These are phyloP conservation scores for Oostethus manadensis DNA, from an alignment of 2,113 vertebrate species.

Conservation along the genomic window DNA sequence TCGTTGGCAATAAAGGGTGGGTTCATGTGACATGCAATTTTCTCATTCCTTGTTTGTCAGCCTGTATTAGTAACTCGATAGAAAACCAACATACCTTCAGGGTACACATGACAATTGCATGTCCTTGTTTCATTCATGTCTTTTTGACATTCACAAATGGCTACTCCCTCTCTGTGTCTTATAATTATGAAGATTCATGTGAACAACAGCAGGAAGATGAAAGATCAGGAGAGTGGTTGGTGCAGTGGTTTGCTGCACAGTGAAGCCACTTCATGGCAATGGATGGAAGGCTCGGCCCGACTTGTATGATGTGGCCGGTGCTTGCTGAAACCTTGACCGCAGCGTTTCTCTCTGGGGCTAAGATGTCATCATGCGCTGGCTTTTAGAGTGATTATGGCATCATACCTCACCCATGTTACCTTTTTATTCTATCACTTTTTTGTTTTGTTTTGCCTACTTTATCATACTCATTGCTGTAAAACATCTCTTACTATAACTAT, in stretches of 20 bases:
- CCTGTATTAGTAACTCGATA: constrained; percentile 20
- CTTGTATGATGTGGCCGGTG: constrained; percentile 72
- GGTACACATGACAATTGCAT: neutral
- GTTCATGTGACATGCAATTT: constrained; percentile 51
- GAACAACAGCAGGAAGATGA: constrained; percentile 62
- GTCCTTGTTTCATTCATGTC: constrained; percentile 28
- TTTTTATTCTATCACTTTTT: constrained; percentile 51
- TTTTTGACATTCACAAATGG: constrained; percentile 55
- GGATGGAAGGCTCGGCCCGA: constrained; percentile 54
- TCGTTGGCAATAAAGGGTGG: constrained; percentile 52
- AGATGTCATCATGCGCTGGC: constrained; percentile 70
- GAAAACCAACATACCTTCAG: constrained; percentile 4
- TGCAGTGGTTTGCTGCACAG: constrained; percentile 67
- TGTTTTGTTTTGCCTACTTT: constrained; percentile 57
- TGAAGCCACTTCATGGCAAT: constrained; percentile 61
- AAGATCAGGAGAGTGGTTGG: constrained; percentile 60
- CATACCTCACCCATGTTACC: constrained; percentile 71
- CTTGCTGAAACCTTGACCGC: constrained; percentile 64
- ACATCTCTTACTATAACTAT: constrained; percentile 18
- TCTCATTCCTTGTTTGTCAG: constrained; percentile 42
- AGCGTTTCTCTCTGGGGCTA: constrained; percentile 65
- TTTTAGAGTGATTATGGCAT: constrained; percentile 68
- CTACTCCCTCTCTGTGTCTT: constrained; percentile 40
- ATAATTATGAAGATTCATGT: constrained; percentile 71
- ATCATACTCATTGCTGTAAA: constrained; percentile 56